Conservation (phyloP, 1,140 invertebrate genomes). For the Solenopsis fugax region DNA sequence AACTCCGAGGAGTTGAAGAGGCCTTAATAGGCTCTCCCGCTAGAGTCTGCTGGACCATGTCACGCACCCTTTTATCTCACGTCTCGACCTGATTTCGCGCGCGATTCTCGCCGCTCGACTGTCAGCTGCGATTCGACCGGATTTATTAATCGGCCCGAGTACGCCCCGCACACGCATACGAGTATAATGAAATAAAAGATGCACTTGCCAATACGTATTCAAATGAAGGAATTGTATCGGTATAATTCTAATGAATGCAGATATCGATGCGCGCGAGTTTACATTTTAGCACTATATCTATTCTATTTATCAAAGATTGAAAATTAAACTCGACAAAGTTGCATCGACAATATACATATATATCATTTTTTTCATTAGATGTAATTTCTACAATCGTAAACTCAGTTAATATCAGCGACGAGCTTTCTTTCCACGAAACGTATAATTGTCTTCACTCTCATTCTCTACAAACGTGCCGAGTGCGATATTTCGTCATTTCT, state of each 20-base stretch:
- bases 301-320: background rate
- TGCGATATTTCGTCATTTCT: constrained; percentile 49
- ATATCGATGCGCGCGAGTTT: background rate
- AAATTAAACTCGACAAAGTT: background rate
- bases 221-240: background rate
- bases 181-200: constrained; percentile 38
- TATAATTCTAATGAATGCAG: background rate
- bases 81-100: constrained; percentile 75
- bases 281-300: background rate
- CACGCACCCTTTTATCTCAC: constrained; percentile 74
- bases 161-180: constrained; percentile 36
- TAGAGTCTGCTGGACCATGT: constrained; percentile 61
- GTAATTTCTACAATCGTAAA: background rate
- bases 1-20: constrained; percentile 75
- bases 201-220: background rate
- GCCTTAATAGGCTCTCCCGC: constrained; percentile 71
- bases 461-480: constrained; percentile 20
- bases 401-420: background rate
- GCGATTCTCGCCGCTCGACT: constrained; percentile 61
- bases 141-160: constrained; percentile 51
- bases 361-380: background rate
- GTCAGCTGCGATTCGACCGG: constrained; percentile 59
- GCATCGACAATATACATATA: background rate
- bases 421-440: background rate
- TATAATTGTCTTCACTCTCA: constrained; percentile 31